These are phyloP conservation scores for Alitta virens DNA, from an alignment of 2,888 invertebrate species.

Conservation along the genomic window DNA sequence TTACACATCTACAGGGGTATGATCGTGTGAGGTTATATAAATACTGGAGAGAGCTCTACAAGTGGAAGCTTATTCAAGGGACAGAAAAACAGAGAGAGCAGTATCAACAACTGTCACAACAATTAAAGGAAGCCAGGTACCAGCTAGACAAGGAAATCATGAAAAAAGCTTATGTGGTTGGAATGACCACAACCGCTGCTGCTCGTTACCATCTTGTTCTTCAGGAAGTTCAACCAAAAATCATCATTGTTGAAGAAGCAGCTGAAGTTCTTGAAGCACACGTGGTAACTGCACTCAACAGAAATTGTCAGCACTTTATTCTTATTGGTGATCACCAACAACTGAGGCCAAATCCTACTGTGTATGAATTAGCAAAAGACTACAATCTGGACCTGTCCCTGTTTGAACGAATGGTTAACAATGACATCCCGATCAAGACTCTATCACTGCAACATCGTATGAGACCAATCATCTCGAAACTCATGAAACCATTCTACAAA, in stretches of 20 bases:
- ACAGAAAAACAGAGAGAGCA: conserved; percentile 22
- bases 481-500: conserved; percentile 45
- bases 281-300: conserved; percentile 72
- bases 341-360: conserved; percentile 71
- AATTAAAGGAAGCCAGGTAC: conserved; percentile 28
- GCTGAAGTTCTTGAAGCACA: conserved; percentile 85
- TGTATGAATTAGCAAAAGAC: conserved; percentile 67
- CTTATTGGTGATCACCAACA: conserved; percentile 83
- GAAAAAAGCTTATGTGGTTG: conserved; percentile 38
- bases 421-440: conserved; percentile 64
- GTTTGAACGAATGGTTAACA: conserved; percentile 77
- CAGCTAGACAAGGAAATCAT: conserved; percentile 39
- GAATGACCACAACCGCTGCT: conserved; percentile 53
- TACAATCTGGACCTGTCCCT: conserved; percentile 75
- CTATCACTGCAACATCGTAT: conserved; percentile 65
- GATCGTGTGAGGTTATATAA: conserved; percentile 59
- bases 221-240: conserved; percentile 48
- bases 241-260: conserved; percentile 76
- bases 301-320: conserved; percentile 75
- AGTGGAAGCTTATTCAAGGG: conserved; percentile 22
- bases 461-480: conserved; percentile 48
- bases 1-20: conserved; percentile 37
- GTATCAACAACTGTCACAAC: conserved; percentile 25
- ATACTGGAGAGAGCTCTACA: conserved; percentile 45
- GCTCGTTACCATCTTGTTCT: conserved; percentile 44